phyloP scores from a whole-genome alignment of 2,113 vertebrate species.

The Pongo pygmaeus region DNA sequence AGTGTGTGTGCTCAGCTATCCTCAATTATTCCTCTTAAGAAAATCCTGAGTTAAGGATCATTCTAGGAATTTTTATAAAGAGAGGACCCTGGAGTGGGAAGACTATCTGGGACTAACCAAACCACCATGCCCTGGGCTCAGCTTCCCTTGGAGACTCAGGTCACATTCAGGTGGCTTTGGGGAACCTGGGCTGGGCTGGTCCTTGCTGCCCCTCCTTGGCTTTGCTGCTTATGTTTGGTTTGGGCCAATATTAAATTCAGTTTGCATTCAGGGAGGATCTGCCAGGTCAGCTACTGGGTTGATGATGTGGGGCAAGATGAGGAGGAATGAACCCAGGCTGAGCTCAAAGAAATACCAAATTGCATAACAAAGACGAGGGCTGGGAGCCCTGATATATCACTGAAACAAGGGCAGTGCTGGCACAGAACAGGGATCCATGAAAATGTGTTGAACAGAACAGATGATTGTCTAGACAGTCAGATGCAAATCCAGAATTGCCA shows the following conservation, averaged over 20 bases:
- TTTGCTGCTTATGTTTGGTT: background rate
- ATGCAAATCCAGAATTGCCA: background rate
- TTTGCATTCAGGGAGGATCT: no score
- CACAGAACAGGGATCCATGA: background rate
- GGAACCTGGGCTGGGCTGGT: background rate
- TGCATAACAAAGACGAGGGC: background rate
- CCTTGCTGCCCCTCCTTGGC: background rate
- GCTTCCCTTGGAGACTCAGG: background rate
- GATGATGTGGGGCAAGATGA: background rate
- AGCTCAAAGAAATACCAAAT: background rate
- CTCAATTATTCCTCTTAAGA: background rate
- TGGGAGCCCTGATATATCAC: background rate
- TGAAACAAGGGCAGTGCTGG: background rate
- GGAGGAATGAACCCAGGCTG: background rate
- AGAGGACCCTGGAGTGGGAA: background rate
- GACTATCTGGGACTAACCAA: background rate
- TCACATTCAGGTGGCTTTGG: no score
- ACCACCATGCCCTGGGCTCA: background rate
- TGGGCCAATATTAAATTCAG: no score
- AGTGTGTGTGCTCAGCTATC: background rate
- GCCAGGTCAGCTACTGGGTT: background rate
- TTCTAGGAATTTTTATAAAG: background rate
- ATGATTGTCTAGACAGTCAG: no score
- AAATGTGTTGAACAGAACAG: background rate
- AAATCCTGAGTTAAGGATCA: background rate